phyloP scores from a whole-genome alignment of 2,888 invertebrate species.

The Xylophagus ater region DNA sequence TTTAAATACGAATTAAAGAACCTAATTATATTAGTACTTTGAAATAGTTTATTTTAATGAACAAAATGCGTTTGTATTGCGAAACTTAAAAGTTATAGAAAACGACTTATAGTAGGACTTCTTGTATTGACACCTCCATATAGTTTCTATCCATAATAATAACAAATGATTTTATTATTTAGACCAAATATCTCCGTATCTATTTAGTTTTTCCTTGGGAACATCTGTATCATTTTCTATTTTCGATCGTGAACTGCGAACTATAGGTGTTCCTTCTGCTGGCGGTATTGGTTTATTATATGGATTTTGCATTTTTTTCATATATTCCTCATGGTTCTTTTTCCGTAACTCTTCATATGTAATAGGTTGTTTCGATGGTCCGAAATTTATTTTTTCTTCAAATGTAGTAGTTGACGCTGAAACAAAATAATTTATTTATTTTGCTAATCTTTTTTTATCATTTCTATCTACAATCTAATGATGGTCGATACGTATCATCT shows the following conservation, averaged over 20 bases:
- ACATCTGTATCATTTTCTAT: constrained; percentile 2
- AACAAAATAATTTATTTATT: constrained; percentile 7
- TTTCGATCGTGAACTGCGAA: constrained; percentile 8
- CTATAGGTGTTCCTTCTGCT: constrained; percentile 23
- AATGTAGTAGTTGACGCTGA: constrained; percentile 32
- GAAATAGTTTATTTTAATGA: no score
- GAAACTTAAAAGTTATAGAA: no score
- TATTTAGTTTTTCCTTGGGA: constrained; percentile 21
- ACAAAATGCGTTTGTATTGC: no score
- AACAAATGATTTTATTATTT: no score
- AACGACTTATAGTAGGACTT: no score
- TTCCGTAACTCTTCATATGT: constrained; percentile 63
- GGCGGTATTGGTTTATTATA: constrained; percentile 24
- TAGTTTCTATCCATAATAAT: no score
- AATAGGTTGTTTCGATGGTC: constrained; percentile 39
- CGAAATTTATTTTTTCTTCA: constrained; percentile 41
- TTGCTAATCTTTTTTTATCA: constrained; percentile 4
- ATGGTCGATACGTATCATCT: constrained; percentile 48
- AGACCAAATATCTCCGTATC: constrained; percentile 37
- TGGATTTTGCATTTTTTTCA: constrained; percentile 26
- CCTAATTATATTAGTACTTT: no score
- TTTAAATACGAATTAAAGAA: no score
- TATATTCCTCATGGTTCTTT: constrained; percentile 55
- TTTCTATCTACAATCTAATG: constrained; percentile 41
- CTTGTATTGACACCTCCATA: no score